Base-by-base conservation (phyloP, 30 jellyfish, hydroid and myxozoan genomes). In the Sanderia malayensis region DNA sequence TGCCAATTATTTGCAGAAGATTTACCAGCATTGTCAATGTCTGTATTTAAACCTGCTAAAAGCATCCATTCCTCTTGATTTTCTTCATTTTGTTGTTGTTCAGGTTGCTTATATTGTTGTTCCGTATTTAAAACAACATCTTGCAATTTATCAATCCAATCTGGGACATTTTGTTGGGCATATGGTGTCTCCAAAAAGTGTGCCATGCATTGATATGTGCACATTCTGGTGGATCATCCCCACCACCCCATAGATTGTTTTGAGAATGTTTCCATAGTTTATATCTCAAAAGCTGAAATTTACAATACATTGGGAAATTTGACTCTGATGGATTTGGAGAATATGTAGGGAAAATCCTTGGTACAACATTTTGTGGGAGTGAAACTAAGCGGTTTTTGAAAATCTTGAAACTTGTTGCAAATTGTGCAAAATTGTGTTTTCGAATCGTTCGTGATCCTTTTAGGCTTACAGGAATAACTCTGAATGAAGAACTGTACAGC, bases 311-410 rank as follows among this genome's bases (percentile, higher is more conserved):
- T 3, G 21, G 60, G 29, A 17, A 74, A 47, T 74, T 58, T 37
- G 79, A 23, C 19, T 81, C 79, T 26, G 32, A 58, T 59, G 49
- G 78, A 33, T 30, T 37, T 58, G 86, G 26, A 31, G 79, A 74
- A 31, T 15, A 70, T 41, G 65, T 24, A 4, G 86, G 86, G 33
- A 60, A 49, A 37, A 55, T 58, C 31, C 49, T 30, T 26, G 70
- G 61, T 17, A 74, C 18, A 23, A 32, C 67, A 30, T 57, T 31
- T 24, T 58, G 19, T 44, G 34, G 24, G 6, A 44, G 46, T 26
- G 21, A 7, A 3, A n/a, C 69, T 1, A 68, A 15, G 6, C 13
- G 28, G 32, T 25, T 47, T 44, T 20, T 28, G 31, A 6, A 34
- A 44, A 44, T 22, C 25, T 68, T 44, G 69, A 18, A 33, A 1